phyloP scores from a whole-genome alignment of 2,797 vertebrate species.

The Nothura maculosa region DNA sequence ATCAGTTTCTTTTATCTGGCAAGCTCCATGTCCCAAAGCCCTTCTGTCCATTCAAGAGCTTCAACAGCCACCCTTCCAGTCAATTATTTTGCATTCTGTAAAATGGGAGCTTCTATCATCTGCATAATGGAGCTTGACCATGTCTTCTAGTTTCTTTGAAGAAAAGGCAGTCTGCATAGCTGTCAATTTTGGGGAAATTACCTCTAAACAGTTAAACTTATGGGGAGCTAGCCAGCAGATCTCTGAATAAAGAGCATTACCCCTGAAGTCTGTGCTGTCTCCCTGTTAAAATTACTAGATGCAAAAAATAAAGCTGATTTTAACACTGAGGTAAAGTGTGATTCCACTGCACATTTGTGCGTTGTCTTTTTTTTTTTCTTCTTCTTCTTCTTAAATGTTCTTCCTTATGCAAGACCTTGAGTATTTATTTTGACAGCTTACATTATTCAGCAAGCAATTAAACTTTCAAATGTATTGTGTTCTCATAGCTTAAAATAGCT shows the following conservation, averaged over 20 bases:
- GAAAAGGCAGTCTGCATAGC: neutral
- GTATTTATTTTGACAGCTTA: conserved; percentile 74
- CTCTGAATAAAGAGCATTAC: neutral
- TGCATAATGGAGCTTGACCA: neutral
- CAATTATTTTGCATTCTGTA: neutral
- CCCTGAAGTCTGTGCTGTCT: neutral
- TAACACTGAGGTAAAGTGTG: neutral
- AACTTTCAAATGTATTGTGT: conserved; percentile 74
- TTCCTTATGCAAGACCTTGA: conserved; percentile 65
- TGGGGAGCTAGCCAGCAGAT: neutral
- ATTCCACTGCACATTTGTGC: conserved; percentile 40
- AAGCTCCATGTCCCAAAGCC: neutral
- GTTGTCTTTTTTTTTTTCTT: neutral
- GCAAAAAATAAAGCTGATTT: conserved; percentile 7
- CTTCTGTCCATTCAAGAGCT: neutral
- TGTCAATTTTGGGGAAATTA: neutral
- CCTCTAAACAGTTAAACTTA: neutral
- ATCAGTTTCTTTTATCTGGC: neutral
- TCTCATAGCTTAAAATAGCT: conserved; percentile 69
- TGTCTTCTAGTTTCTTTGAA: conserved; percentile 3
- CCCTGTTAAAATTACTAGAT: neutral
- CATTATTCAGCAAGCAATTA: conserved; percentile 75
- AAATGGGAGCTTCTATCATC: neutral
- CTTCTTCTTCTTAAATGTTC: neutral
- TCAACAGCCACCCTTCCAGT: neutral